Evolutionary conservation across 2,113 vertebrate species (phyloP), one percentile per base, ranked within the genome.

Genomic region (Pterophyllum scalare): DNA sequence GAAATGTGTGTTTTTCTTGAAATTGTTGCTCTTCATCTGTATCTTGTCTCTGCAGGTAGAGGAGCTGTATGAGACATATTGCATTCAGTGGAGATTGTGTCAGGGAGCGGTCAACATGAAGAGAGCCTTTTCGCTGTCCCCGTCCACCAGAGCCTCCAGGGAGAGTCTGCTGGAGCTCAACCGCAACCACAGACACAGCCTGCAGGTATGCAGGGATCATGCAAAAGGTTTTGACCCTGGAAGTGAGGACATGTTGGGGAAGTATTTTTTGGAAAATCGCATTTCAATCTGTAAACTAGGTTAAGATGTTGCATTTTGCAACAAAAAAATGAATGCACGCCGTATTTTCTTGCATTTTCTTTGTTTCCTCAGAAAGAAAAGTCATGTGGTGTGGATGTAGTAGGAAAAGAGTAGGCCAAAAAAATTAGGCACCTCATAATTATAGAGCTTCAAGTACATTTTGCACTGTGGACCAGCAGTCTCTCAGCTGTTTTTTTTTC

Each of bases 21-120:
- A 24, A 10, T 15, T 62, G 13, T 65, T 38, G 3, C 3, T 46
- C 28, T 35, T 17, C n/a, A 9, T 59, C 17, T 60, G 35, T 12
- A 14, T 57, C 33, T n/a, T 20, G 13, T 59, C 0, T 85, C 20
- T 54, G 58, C 86, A 99, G 98, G 97, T 99, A 38, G 98, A 99
- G 17, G 98, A 99, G 85, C 95, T 99, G n/a, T 97, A 97, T 17
- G 98, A 99, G 91, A 95, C 96, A 1, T 99, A 99, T 12, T 97
- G 97, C 49, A 95, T 99, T 88, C 98, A 98, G 94, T 98, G 97
- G 95, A 94, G 97, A 46, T 93, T 99, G 74, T 95, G 97, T 20
- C 96, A 98, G 26, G 98, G 98, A 0, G 97, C 97, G 4, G 89
- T 95, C 62, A 98, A 98, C 93, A 99, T 99, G 98, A 98, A 96